phyloP scores from a whole-genome alignment of 2,113 vertebrate species.

The Peromyscus californicus region DNA sequence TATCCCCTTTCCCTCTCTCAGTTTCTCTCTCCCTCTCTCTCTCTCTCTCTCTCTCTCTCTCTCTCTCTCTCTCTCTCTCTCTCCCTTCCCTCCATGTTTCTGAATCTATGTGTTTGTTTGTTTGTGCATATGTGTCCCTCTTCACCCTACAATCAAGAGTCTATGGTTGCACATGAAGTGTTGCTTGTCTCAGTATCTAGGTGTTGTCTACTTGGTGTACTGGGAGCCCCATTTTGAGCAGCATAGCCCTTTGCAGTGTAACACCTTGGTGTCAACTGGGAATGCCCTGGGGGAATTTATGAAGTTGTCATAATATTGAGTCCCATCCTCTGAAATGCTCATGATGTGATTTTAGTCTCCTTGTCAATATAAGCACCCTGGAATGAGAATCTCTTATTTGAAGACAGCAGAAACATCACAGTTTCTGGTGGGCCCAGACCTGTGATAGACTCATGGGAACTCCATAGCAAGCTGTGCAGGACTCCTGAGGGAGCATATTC shows the following conservation, averaged over 20 bases:
- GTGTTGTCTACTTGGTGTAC: rapidly evolving
- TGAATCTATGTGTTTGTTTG: too few relatives aligned
- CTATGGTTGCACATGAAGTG: rapidly evolving
- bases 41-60: too few relatives aligned
- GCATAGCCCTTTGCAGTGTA: not conserved
- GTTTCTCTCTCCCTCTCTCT: too few relatives aligned
- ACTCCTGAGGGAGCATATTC: not conserved
- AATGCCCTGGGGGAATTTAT: not conserved
- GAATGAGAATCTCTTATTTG: not conserved
- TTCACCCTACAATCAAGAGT: not conserved
- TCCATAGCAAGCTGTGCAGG: not conserved
- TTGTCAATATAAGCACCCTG: not conserved
- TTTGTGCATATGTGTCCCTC: too few relatives aligned
- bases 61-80: too few relatives aligned
- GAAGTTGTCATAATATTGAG: not conserved
- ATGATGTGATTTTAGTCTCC: not conserved
- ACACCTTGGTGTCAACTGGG: too few relatives aligned
- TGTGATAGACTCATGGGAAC: rapidly evolving
- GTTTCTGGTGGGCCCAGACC: not conserved
- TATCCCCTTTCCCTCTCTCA: too few relatives aligned
- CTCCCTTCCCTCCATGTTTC: too few relatives aligned
- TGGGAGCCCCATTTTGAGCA: not conserved
- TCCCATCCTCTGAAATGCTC: not conserved
- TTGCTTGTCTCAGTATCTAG: not conserved
- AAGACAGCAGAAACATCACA: not conserved